phyloP scores from a whole-genome alignment of 2,888 invertebrate genomes.

The Hypena proboscidalis region DNA sequence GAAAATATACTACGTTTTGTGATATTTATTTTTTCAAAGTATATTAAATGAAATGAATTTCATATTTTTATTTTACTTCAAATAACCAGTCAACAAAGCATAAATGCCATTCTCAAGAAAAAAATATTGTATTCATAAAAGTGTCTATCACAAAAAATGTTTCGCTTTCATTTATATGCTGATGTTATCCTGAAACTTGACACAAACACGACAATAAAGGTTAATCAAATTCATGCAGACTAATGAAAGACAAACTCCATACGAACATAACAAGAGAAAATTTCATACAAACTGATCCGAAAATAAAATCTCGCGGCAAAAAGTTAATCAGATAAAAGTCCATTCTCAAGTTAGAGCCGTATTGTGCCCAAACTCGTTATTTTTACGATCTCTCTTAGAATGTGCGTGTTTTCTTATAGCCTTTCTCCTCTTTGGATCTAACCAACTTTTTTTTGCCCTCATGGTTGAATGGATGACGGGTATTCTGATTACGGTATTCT shows the following conservation, averaged over 20 bases:
- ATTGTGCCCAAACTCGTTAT: conserved; percentile 49
- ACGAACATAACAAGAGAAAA: conserved; percentile 25
- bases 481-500: conserved; percentile 4
- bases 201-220: conserved; percentile 3
- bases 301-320: conserved; percentile 42
- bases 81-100: too few relatives aligned
- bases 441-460: conserved; percentile 43
- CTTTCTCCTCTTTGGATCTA: conserved; percentile 13
- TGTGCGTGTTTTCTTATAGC: conserved; percentile 42
- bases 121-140: too few relatives aligned
- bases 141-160: too few relatives aligned
- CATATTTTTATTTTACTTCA: too few relatives aligned
- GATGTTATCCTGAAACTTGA: not conserved
- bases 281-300: conserved; percentile 38
- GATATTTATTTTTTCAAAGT: too few relatives aligned
- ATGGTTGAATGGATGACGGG: conserved; percentile 11
- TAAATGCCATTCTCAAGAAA: too few relatives aligned
- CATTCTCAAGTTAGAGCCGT: conserved; percentile 45
- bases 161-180: too few relatives aligned
- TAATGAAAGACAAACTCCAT: conserved; percentile 28
- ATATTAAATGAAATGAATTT: too few relatives aligned
- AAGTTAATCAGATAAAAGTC: conserved; percentile 48
- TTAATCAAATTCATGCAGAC: conserved; percentile 23
- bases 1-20: too few relatives aligned
- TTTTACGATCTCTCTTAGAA: conserved; percentile 43